Conservation (phyloP, 2,113 vertebrate genomes). For the Rhizomys pruinosus region DNA sequence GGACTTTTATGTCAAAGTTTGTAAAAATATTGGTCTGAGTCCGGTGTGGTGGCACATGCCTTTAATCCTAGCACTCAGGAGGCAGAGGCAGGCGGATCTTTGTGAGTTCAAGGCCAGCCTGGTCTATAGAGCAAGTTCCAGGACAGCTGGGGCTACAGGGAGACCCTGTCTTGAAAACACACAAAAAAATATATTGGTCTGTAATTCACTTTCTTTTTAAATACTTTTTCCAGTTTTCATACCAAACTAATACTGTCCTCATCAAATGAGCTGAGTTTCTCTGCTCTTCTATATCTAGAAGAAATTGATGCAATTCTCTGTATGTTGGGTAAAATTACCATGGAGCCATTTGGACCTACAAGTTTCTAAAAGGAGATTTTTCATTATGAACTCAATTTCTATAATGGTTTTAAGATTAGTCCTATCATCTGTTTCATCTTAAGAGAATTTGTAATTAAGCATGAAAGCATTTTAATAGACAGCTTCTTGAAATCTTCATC, state of each 20-base stretch:
- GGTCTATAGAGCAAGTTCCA: too few relatives aligned
- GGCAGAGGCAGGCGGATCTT: too few relatives aligned
- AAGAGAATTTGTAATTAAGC: not conserved
- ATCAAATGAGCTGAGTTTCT: not conserved
- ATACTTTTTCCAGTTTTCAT: not conserved
- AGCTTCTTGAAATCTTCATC: conserved; percentile 13
- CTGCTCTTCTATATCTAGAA: not conserved
- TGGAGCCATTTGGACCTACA: not conserved
- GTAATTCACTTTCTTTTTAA: not conserved
- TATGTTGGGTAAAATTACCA: not conserved
- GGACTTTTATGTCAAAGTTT: not conserved
- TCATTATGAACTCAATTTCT: not conserved
- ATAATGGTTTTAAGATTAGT: not conserved
- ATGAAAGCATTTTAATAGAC: not conserved
- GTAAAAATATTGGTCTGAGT: too few relatives aligned
- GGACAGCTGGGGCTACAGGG: too few relatives aligned
- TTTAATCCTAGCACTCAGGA: too few relatives aligned
- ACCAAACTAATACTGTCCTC: not conserved
- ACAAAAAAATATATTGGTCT: too few relatives aligned
- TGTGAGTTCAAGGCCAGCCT: too few relatives aligned
- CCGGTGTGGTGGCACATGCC: too few relatives aligned
- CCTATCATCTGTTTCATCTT: not conserved
- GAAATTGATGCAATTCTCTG: not conserved
- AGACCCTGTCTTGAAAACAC: too few relatives aligned
- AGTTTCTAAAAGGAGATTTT: not conserved